Conservation (phyloP, 2,888 invertebrate species). For the Crepidodera aurea region DNA sequence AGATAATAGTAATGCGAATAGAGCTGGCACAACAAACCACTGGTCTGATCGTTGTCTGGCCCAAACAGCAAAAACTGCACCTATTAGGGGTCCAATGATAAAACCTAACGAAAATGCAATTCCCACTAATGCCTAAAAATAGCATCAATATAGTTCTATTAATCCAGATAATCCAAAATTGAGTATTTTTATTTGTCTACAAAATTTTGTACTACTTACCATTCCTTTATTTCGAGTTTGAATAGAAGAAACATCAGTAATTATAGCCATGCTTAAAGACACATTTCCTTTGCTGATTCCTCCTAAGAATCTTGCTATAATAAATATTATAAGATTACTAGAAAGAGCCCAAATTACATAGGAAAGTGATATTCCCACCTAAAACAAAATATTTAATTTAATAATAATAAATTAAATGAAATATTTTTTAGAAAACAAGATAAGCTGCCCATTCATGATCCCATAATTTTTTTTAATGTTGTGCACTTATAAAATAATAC, state of each 20-base stretch:
- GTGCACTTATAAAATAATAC: no score
- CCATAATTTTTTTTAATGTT: no score
- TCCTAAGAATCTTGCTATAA: constrained; percentile 90
- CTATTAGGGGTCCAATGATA: constrained; percentile 93
- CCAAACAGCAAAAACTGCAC: constrained; percentile 83
- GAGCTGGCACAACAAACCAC: constrained; percentile 85
- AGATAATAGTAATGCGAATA: constrained; percentile 78
- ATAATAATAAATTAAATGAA: constrained; percentile 13
- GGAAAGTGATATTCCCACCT: constrained; percentile 86
- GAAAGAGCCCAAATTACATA: constrained; percentile 92
- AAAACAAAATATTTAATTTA: constrained; percentile 48
- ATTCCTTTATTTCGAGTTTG: constrained; percentile 92
- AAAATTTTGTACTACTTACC: constrained; percentile 65
- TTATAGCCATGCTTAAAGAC: constrained; percentile 92
- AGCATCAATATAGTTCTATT: background rate
- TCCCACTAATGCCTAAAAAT: constrained; percentile 89
- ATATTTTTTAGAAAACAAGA: background rate
- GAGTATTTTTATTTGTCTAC: background rate
- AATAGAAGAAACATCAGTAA: constrained; percentile 88
- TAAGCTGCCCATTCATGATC: no score
- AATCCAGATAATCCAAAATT: background rate
- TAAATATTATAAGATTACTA: constrained; percentile 87
- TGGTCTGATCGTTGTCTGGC: constrained; percentile 69
- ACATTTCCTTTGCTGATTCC: constrained; percentile 98
- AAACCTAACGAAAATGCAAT: constrained; percentile 98